Conservation (phyloP, 2,113 vertebrate genomes). For the Blennius ocellaris region DNA sequence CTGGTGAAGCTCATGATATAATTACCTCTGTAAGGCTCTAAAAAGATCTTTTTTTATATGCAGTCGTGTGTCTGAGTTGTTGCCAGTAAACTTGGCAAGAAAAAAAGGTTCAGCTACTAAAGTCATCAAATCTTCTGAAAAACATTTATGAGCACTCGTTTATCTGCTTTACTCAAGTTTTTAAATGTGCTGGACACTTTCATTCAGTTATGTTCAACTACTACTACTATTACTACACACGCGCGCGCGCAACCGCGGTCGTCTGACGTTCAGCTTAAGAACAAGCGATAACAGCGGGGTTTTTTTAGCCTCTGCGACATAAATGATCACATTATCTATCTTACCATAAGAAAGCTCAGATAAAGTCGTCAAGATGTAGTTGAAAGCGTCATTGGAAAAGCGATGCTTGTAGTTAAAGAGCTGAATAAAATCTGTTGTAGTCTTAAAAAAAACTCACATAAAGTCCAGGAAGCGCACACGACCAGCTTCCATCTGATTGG, state of each 20-base stretch:
- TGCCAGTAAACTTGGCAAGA: no score
- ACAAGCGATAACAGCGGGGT: constrained; percentile 8
- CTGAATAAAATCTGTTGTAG: neutral
- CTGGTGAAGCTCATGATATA: no score
- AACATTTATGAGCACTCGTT: no score
- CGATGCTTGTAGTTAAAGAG: neutral
- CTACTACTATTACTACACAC: no score
- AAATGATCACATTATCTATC: neutral
- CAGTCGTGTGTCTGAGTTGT: no score
- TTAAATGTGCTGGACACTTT: no score
- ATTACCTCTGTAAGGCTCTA: no score
- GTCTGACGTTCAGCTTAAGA: constrained; percentile 10
- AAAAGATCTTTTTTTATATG: no score
- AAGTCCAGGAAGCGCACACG: neutral
- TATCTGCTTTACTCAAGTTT: no score
- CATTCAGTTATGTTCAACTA: no score
- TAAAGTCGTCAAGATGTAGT: neutral
- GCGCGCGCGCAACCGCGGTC: neutral
- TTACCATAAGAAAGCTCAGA: constrained; percentile 50
- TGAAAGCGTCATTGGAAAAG: neutral
- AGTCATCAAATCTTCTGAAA: no score
- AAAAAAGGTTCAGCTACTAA: no score
- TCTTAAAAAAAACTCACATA: constrained; percentile 11
- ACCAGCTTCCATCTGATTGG: constrained; percentile 40
- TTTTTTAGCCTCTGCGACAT: neutral